A percentile compares a stretch with the other conserved stretches of the same genome.
These are phyloP conservation scores for Lepidurus couesii DNA, from an alignment of 1,140 invertebrate genomes.

Conservation along the genomic window DNA sequence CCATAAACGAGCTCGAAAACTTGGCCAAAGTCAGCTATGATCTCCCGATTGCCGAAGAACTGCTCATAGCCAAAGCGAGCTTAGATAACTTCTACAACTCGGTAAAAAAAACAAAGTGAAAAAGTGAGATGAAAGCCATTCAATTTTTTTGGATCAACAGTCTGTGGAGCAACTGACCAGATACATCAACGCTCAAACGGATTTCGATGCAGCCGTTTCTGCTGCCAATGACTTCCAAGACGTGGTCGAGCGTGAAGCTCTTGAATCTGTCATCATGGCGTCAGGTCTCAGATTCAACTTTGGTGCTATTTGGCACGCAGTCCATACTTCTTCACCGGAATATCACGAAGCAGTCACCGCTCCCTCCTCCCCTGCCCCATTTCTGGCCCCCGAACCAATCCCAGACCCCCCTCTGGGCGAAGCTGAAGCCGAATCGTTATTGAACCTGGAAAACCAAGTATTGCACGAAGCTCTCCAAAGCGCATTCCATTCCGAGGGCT, in stretches of 20 bases:
- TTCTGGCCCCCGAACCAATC: not conserved
- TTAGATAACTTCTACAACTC: slow-evolving; percentile 4
- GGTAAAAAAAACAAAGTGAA: not conserved
- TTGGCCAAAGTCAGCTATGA: not conserved
- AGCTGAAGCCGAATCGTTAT: not conserved
- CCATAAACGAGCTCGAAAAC: not conserved
- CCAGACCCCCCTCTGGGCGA: not conserved
- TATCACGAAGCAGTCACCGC: not conserved
- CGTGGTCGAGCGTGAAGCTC: not conserved
- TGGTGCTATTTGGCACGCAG: not conserved
- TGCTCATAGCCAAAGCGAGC: not conserved
- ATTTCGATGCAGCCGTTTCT: not conserved
- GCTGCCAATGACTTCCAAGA: slow-evolving; percentile 1
- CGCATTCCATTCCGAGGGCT: slow-evolving; percentile 4
- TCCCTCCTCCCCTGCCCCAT: not conserved
- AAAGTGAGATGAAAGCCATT: not conserved
- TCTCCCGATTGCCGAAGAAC: not conserved
- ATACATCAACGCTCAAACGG: not conserved
- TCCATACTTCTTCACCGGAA: not conserved
- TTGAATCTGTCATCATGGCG: not conserved
- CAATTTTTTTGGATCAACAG: not conserved
- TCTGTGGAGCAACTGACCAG: not conserved
- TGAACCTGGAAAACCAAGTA: not conserved
- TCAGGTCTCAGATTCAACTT: slow-evolving; percentile 5
- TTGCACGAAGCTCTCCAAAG: slow-evolving; percentile 8